Percentiles rank a stretch among this genome's conserved stretches.
phyloP scores from a whole-genome alignment of 2,797 vertebrate genomes.

The Enteromius paludinosus region DNA sequence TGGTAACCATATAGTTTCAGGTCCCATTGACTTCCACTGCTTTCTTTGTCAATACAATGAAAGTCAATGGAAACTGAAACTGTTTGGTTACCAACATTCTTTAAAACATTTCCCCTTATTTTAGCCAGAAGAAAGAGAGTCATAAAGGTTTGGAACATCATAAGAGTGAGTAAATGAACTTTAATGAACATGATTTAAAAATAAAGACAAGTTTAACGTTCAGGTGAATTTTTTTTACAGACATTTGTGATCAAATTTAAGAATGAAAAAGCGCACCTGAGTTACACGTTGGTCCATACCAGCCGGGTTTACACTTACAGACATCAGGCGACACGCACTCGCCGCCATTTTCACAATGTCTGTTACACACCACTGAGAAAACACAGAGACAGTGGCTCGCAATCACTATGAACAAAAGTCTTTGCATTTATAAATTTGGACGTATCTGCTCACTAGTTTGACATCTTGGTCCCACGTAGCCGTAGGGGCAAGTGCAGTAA shows the following conservation, averaged over 20 bases:
- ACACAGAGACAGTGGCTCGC: slow-evolving; percentile 12
- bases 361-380: slow-evolving; percentile 89
- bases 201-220: not conserved
- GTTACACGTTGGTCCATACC: slow-evolving; percentile 87
- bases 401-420: not conserved
- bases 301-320: slow-evolving; percentile 87
- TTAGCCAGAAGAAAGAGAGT: not conserved
- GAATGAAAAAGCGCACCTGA: slow-evolving; percentile 78
- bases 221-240: not conserved
- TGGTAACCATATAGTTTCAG: not conserved
- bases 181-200: not conserved
- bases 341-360: slow-evolving; percentile 92
- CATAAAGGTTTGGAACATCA: not conserved
- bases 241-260: not conserved
- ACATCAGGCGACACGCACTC: slow-evolving; percentile 85
- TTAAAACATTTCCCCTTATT: not conserved
- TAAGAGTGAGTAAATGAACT: not conserved
- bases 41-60: not conserved
- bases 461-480: slow-evolving; percentile 90
- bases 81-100: not conserved
- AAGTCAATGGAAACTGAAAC: not conserved
- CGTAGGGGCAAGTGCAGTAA: slow-evolving; percentile 89
- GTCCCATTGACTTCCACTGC: not conserved
- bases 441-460: slow-evolving; percentile 84
- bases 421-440: not conserved